A percentile compares a stretch with the other conserved stretches of the same genome.
These are phyloP conservation scores for Papilio glaucus DNA, from an alignment of 1,140 invertebrate genomes.

Conservation along the genomic window DNA sequence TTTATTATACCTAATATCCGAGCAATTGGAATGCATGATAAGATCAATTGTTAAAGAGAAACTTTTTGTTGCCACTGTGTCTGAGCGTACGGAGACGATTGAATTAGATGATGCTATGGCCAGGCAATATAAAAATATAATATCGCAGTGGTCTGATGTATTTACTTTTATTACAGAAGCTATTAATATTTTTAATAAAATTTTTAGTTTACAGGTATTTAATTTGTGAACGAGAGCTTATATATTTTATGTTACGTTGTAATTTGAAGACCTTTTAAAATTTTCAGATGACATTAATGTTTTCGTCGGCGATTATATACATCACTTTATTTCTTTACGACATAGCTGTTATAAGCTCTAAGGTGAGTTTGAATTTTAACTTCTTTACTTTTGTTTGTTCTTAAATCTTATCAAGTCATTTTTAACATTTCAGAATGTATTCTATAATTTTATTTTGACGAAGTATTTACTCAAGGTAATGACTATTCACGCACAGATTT, in stretches of 20 bases:
- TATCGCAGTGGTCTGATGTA: neutral
- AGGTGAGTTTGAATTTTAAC: too few relatives aligned
- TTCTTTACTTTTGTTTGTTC: neutral
- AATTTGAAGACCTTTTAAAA: neutral
- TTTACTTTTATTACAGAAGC: constrained; percentile 34
- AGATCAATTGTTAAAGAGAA: constrained; percentile 14
- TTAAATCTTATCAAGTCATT: neutral
- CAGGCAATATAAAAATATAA: neutral
- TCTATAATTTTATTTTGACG: neutral
- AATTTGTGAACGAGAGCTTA: neutral
- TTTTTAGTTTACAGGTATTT: constrained; percentile 42
- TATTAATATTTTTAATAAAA: constrained; percentile 41
- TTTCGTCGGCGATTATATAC: constrained; percentile 31
- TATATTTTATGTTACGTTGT: neutral
- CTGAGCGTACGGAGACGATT: neutral
- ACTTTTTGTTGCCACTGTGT: neutral
- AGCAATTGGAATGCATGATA: constrained; percentile 28
- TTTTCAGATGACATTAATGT: constrained; percentile 42
- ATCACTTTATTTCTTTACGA: constrained; percentile 41
- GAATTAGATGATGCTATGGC: neutral
- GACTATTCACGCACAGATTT: constrained; percentile 30
- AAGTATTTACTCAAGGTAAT: constrained; percentile 30
- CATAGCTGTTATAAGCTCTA: constrained; percentile 35
- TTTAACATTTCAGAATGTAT: constrained; percentile 25
- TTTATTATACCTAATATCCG: constrained; percentile 16